Evolutionary conservation across 2,113 vertebrate genomes (phyloP), one percentile per base, ranked within the genome.

Genomic region (Hoplias malabaricus): DNA sequence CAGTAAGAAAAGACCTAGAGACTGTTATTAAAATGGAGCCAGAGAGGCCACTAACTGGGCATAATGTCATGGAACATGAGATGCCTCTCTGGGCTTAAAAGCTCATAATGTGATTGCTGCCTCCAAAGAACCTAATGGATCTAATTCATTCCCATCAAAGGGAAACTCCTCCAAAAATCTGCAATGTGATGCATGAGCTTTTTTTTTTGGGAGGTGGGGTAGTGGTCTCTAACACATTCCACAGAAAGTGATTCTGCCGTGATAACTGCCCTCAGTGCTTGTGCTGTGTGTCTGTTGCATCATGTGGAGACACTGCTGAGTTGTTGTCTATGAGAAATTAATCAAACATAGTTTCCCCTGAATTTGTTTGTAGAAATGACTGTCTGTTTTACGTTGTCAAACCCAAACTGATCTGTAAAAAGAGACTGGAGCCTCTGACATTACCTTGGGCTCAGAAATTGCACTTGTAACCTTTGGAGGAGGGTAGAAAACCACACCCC

Each of bases 71-170:
- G 82, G 57, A 76, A 75, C 72, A 31, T 10, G 76, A 84, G 71
- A 73, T 36, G 78, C 69, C 50, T 69, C 67, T 33, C 54, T 62
- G 46, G 40, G 34, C 71, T 78, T 81, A 67, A 78, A 78, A 79
- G 75, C 75, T 79, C 71, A 13, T 63, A 84, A 81, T 79, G 75
- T 11, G 67, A 81, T 81, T 73, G 73, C 53, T 71, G 71, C 75
- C 31, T 70, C 57, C 68, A 73, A 73, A 54, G 68, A 78, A 65
- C 43, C 61, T 62, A 78, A 72, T 65, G 67, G 71, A 42, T 29
- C 74, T 74, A 67, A 63, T 70, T 62, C 77, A 75, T 78, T 66
- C 62, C 76, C 75, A 84, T 78, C 77, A 80, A 69, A 66, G 56
- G 27, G 56, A 77, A 66, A 34, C 13, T 31, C 19, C 66, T 25